These are phyloP conservation scores for Manis crassicaudata DNA, from an alignment of 2,797 vertebrate genomes.

Conservation along the genomic window DNA sequence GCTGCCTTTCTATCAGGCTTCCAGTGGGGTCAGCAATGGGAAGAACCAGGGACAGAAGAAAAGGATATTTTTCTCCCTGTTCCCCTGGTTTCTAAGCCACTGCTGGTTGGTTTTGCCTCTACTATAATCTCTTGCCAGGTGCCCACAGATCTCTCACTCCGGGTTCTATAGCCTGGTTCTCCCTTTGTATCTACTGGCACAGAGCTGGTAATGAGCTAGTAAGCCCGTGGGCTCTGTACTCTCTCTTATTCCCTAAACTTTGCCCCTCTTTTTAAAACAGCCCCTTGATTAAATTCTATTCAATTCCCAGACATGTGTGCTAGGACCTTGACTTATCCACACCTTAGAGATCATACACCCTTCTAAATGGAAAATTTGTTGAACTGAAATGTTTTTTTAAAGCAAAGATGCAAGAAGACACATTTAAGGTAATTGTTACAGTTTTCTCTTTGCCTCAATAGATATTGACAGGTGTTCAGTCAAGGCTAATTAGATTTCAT, in stretches of 20 bases:
- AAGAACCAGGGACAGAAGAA: not conserved
- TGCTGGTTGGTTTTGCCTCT: not conserved
- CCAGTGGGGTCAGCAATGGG: not conserved
- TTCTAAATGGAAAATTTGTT: not conserved
- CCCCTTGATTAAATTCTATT: not conserved
- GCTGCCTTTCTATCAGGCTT: not conserved
- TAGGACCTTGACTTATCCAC: not conserved
- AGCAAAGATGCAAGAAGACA: not conserved
- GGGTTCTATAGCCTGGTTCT: not conserved
- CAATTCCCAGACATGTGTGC: not conserved
- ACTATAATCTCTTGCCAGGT: not conserved
- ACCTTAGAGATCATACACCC: not conserved
- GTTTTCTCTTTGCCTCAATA: constrained; percentile 28
- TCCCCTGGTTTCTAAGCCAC: not conserved
- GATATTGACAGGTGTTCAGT: constrained; percentile 25
- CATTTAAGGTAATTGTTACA: constrained; percentile 5
- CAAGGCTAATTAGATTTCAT: constrained; percentile 46
- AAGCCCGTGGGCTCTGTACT: not conserved
- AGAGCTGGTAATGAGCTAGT: not conserved
- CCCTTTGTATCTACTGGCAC: not conserved
- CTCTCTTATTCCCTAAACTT: not conserved
- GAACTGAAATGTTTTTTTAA: not conserved
- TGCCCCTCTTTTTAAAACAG: not conserved
- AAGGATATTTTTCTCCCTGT: not conserved
- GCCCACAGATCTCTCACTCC: not conserved